Conservation (phyloP, 1,140 invertebrate species). For the Venturia canescens region DNA sequence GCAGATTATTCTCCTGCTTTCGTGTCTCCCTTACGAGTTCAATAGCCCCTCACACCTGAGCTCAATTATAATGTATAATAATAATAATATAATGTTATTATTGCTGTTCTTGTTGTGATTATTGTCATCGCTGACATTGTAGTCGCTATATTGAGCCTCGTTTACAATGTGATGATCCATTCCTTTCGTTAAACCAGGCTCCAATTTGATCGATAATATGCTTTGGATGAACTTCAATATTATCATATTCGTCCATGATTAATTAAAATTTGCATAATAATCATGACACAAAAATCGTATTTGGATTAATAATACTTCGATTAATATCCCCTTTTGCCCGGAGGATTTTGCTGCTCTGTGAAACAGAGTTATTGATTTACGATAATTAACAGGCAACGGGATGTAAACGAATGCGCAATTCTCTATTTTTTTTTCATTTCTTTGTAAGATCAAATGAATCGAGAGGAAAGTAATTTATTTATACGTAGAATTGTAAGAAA, state of each 20-base stretch:
- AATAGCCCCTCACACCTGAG: too few relatives aligned
- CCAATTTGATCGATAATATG: background rate
- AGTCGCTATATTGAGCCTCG: background rate
- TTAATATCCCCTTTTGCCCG: too few relatives aligned
- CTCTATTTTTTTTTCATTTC: background rate
- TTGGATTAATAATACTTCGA: background rate
- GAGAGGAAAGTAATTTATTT: background rate
- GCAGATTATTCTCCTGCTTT: background rate
- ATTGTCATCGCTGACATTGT: background rate
- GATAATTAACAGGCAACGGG: too few relatives aligned
- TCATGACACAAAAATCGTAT: background rate
- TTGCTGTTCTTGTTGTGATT: background rate
- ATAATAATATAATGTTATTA: background rate
- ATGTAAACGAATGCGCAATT: too few relatives aligned
- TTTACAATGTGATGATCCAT: background rate
- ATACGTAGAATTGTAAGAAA: too few relatives aligned
- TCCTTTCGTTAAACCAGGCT: background rate
- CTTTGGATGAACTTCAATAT: background rate
- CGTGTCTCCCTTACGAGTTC: background rate
- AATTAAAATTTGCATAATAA: background rate
- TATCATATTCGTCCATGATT: background rate
- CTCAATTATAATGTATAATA: background rate
- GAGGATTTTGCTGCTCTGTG: too few relatives aligned
- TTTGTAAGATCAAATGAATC: background rate
- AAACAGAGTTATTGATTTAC: too few relatives aligned